These are phyloP conservation scores for Agelaius phoeniceus DNA, from an alignment of 2,113 vertebrate genomes.

Conservation along the genomic window DNA sequence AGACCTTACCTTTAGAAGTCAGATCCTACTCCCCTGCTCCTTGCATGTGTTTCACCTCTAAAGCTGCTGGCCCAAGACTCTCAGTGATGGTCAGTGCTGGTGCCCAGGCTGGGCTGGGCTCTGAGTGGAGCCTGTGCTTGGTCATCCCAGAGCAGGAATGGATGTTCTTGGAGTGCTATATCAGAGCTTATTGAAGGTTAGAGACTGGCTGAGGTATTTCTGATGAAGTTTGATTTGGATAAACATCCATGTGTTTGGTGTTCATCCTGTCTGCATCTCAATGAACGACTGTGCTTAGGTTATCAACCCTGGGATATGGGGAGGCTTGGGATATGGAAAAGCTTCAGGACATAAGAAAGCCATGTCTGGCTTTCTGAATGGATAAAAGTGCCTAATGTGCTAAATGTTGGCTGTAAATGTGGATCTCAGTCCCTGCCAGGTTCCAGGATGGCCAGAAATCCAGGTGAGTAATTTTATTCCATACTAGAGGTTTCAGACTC, in stretches of 20 bases:
- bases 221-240: neutral
- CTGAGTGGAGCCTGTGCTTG: neutral
- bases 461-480: neutral
- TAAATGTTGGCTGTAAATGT: neutral
- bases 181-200: neutral
- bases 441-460: neutral
- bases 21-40: neutral
- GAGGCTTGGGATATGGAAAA: neutral
- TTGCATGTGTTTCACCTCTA: neutral
- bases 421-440: neutral
- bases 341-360: neutral
- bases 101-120: neutral
- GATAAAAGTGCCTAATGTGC: neutral
- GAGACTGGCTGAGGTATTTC: neutral
- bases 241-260: neutral
- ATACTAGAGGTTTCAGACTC: neutral
- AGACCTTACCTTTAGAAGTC: neutral
- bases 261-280: neutral
- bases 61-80: neutral
- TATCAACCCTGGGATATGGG: neutral
- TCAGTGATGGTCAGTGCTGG: neutral
- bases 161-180: neutral
- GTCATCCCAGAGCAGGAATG: neutral
- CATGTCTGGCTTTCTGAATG: neutral
- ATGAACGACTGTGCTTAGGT: neutral